These are phyloP conservation scores for Sinelater perroti DNA, from an alignment of 2,888 invertebrate genomes.

Conservation along the genomic window DNA sequence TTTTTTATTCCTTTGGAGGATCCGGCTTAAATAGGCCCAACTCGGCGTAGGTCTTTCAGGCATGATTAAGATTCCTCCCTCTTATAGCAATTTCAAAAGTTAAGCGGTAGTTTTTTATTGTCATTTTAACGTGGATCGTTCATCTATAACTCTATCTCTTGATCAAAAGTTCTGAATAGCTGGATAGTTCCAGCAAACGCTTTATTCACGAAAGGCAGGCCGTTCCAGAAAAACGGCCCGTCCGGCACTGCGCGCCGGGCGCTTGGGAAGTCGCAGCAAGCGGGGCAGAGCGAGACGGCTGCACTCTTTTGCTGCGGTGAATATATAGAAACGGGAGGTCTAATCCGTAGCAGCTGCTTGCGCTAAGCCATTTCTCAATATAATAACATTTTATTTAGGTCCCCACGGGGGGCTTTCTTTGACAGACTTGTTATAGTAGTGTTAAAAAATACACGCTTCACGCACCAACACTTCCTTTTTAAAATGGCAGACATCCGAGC, in stretches of 20 bases:
- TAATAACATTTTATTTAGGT: slow-evolving; percentile 55
- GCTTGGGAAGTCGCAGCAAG: slow-evolving; percentile 14
- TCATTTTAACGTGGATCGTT: slow-evolving; percentile 27
- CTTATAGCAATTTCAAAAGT: slow-evolving; percentile 26
- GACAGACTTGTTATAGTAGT: slow-evolving; percentile 53
- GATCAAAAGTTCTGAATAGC: slow-evolving; percentile 41
- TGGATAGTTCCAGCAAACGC: slow-evolving; percentile 26
- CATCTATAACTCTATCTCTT: slow-evolving; percentile 45
- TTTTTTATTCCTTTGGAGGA: slow-evolving; percentile 16
- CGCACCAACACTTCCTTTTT: slow-evolving; percentile 53
- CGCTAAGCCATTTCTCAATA: slow-evolving; percentile 54
- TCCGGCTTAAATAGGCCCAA: slow-evolving; percentile 20
- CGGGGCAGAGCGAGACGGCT: slow-evolving; percentile 26
- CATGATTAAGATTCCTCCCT: slow-evolving; percentile 28
- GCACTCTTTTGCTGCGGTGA: slow-evolving; percentile 32
- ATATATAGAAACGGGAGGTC: slow-evolving; percentile 47
- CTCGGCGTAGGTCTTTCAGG: slow-evolving; percentile 19
- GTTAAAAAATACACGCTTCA: slow-evolving; percentile 54
- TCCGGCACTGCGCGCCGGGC: background rate
- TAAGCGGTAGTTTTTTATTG: slow-evolving; percentile 31
- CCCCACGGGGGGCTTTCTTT: slow-evolving; percentile 52
- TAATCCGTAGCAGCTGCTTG: slow-evolving; percentile 54
- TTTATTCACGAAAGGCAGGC: slow-evolving; percentile 33
- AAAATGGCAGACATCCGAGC: slow-evolving; percentile 47
- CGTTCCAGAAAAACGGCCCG: slow-evolving; percentile 2